Conservation (phyloP, 2,888 invertebrate genomes). For the Dasypogon diadema region DNA sequence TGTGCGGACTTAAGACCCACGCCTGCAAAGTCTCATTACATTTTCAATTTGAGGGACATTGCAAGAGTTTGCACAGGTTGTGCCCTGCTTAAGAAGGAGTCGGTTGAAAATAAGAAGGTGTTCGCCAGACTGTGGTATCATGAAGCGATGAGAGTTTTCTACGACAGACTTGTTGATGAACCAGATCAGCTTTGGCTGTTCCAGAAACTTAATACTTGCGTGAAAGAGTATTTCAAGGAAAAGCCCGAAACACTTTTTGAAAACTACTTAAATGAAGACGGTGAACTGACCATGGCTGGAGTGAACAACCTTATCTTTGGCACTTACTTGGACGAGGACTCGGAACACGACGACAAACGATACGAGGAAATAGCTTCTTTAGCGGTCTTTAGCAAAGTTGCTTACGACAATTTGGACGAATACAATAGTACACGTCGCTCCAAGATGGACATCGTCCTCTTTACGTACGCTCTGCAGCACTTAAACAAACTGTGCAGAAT, state of each 20-base stretch:
- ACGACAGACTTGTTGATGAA: constrained; percentile 85
- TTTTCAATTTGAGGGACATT: constrained; percentile 89
- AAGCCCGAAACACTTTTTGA: constrained; percentile 82
- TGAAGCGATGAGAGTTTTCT: constrained; percentile 88
- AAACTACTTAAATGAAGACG: constrained; percentile 72
- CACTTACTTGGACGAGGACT: constrained; percentile 85
- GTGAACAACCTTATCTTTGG: constrained; percentile 86
- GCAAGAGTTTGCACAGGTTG: constrained; percentile 89
- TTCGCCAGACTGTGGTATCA: constrained; percentile 90
- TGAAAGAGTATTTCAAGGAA: constrained; percentile 81
- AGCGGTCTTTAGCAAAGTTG: constrained; percentile 77
- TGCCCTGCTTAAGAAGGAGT: constrained; percentile 85
- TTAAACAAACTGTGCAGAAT: constrained; percentile 84
- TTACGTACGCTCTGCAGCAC: constrained; percentile 84
- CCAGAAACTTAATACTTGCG: constrained; percentile 74
- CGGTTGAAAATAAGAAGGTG: constrained; percentile 78
- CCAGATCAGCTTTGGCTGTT: constrained; percentile 84
- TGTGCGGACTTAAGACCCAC: constrained; percentile 83
- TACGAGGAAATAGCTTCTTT: constrained; percentile 87
- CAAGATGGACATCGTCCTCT: constrained; percentile 84
- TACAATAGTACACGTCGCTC: constrained; percentile 81
- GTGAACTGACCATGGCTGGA: constrained; percentile 72
- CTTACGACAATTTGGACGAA: constrained; percentile 77
- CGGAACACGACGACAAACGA: constrained; percentile 80
- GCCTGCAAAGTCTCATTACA: constrained; percentile 90